Evolutionary conservation across 2,797 vertebrate genomes (phyloP).

Genomic region (Onychomys torridus): DNA sequence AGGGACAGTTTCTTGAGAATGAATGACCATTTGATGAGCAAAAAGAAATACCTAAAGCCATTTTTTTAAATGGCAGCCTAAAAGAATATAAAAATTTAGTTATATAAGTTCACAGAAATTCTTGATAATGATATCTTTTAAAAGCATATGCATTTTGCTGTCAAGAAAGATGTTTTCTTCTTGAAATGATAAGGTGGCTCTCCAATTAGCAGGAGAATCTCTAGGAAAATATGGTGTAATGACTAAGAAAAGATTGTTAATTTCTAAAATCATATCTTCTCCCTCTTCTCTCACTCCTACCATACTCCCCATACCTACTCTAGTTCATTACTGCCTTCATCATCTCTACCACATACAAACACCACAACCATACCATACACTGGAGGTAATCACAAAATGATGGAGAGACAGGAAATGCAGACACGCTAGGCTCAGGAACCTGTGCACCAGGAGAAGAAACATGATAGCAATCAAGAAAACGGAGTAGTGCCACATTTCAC

Average conservation of each 20-base stretch:
- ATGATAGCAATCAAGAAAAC: neutral
- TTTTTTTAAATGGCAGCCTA: neutral
- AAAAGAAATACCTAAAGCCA: neutral
- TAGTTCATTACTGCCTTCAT: neutral
- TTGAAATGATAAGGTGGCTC: neutral
- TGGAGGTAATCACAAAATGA: neutral
- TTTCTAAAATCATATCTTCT: neutral
- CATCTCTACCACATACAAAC: neutral
- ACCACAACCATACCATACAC: accelerated
- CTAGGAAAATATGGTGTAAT: neutral
- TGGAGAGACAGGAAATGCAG: neutral
- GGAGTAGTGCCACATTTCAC: neutral
- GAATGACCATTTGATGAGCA: neutral
- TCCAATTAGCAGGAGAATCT: neutral
- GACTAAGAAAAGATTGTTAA: neutral
- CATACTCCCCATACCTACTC: neutral
- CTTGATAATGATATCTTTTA: neutral
- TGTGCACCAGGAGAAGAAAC: neutral
- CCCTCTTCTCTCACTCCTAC: neutral
- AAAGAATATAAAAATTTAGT: neutral
- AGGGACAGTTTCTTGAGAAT: neutral
- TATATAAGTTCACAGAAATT: neutral
- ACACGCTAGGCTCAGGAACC: too few relatives aligned
- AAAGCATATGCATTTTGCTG: neutral
- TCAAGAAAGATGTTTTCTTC: neutral